These are phyloP conservation scores for Rhagonycha fulva DNA, from an alignment of 2,888 invertebrate species.

Conservation along the genomic window DNA sequence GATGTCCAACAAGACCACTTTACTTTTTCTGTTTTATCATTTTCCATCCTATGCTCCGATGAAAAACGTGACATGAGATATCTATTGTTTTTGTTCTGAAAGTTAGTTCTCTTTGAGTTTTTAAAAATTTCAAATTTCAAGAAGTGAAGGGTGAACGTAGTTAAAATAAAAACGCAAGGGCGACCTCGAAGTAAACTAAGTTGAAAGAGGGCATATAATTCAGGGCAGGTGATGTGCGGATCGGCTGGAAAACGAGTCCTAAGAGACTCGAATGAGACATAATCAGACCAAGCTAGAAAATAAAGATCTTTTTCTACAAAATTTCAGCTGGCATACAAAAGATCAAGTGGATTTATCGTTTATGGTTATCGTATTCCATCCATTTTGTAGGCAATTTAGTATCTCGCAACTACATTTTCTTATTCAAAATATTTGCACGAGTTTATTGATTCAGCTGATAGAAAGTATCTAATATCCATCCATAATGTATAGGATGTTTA, in stretches of 20 bases:
- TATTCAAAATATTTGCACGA: conserved; percentile 9
- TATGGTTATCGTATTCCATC: conserved; percentile 8
- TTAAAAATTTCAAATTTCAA: background rate
- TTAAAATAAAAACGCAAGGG: conserved; percentile 18
- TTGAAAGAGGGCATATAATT: conserved; percentile 11
- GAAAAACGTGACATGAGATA: background rate
- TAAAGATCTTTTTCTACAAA: conserved; percentile 15
- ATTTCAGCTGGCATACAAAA: conserved; percentile 16
- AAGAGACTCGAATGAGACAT: conserved; percentile 15
- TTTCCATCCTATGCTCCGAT: background rate
- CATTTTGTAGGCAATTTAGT: background rate
- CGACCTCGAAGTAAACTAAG: conserved; percentile 15
- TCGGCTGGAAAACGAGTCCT: conserved; percentile 24
- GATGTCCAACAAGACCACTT: background rate
- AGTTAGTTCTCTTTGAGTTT: background rate
- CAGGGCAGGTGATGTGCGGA: conserved; percentile 21
- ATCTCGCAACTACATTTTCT: background rate
- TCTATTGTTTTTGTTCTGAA: background rate
- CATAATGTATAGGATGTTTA: background rate
- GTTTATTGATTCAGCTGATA: conserved; percentile 5
- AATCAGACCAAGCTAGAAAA: conserved; percentile 12
- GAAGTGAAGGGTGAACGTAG: background rate
- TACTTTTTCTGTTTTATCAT: background rate
- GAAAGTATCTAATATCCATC: background rate
- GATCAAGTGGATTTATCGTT: conserved; percentile 20